Evolutionary conservation across 1,140 invertebrate genomes (phyloP), one percentile per base, ranked within the genome.

Genomic region (Drosophila nigromelanica): DNA sequence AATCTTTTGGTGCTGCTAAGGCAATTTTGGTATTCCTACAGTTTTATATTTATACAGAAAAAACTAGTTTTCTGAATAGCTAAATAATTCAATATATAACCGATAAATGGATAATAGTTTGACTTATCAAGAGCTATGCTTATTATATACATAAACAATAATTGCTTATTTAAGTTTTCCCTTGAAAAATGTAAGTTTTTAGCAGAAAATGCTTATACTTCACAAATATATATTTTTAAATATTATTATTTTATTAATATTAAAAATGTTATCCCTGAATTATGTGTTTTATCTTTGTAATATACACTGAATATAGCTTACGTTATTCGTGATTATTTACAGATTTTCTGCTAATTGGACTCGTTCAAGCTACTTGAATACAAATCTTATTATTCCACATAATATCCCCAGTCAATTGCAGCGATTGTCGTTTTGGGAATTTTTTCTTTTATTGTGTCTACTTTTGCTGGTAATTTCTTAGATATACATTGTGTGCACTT

Each of bases 401-500:
- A 24, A 3, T 14, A 33, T n/a, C 4, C n/a, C 1, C 37, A n/a
- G 14, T 27, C 21, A 45, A 43, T 42, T 55, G 52, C 0, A n/a
- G 27, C 14, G 0, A 43, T 42, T 58, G 37, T 42, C 37, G 12
- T 55, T 55, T 12, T 10, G 21, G 18, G 52, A 42, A 14, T 14
- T 14, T 27, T 11, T 15, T 68, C 73, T 77, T 81, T 74, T 73
- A 66, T 70, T 39, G 40, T 61, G 42, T 39, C 58, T 48, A 43
- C 52, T 52, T 21, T 61, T 60, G 55, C 56, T 73, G 51, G 52
- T 55, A 68, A 81, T 77, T 71, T 54, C 66, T 37, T 43, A 43
- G 66, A 68, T 67, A 64, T 71, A 58, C 37, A 40, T 30, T 18
- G 2, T 10, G 33, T 43, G 61, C 61, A 66, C 37, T 60, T 18